Evolutionary conservation across 2,113 vertebrate genomes (phyloP).

Genomic region (Cranoglanis bouderius): DNA sequence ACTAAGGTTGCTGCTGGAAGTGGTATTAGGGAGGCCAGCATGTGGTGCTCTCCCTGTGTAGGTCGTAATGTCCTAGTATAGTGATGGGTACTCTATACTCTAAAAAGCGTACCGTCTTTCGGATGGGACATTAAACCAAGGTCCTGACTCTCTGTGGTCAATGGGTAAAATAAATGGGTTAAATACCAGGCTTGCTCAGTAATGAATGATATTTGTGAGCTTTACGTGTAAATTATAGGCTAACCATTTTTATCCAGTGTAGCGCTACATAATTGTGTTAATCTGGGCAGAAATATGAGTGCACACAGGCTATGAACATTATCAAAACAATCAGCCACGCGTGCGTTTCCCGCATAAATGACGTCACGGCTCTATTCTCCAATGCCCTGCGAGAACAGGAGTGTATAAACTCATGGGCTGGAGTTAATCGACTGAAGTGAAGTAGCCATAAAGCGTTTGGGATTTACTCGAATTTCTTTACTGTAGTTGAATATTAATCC

Average conservation of each 20-base stretch:
- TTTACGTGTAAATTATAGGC: background rate
- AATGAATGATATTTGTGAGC: background rate
- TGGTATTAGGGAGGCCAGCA: no score
- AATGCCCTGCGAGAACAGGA: constrained; percentile 19
- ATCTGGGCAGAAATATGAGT: background rate
- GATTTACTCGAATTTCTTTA: background rate
- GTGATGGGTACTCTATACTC: no score
- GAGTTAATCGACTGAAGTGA: background rate
- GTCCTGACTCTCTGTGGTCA: no score
- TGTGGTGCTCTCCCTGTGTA: no score
- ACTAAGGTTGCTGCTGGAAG: no score
- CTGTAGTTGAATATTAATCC: constrained; percentile 9
- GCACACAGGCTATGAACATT: constrained; percentile 38
- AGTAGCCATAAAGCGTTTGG: background rate
- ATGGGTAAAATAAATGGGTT: background rate
- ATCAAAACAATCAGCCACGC: constrained; percentile 80
- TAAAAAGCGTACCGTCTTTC: no score
- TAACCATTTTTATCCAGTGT: background rate
- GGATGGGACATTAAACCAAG: no score
- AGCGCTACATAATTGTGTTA: background rate
- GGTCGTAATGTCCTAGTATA: no score
- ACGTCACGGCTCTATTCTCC: constrained; percentile 67
- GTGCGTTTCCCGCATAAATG: constrained; percentile 75
- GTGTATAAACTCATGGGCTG: background rate
- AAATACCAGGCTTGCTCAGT: background rate